Evolutionary conservation across 2,888 invertebrate genomes (phyloP), one percentile per base, ranked within the genome.

Genomic region (Pocota personata): DNA sequence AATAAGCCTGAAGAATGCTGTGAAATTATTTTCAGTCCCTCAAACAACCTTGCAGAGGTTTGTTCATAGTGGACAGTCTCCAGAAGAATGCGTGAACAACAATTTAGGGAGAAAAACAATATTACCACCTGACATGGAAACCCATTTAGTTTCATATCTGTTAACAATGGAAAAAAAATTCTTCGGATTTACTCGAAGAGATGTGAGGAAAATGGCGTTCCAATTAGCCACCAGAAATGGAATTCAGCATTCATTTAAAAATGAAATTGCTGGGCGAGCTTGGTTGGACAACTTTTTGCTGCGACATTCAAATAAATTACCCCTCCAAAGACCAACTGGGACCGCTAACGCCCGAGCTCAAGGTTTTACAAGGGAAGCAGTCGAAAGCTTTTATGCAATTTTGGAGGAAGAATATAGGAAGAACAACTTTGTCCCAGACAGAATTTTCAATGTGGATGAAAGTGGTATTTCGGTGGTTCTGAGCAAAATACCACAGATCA

Each of bases 401-500:
- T 55, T 55, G 32, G 55, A 32, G 32, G 55, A 55, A 55, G 32
- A 55, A 55, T 32, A 55, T 55, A 32, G 8, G 32, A 30, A 32
- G 55, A 55, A 55, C 30, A 55, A 55, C 16, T 32, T 55, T 55
- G 16, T 55, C 8, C 30, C 30, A 55, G 55, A 32, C 24, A 24
- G 24, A 24, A 24, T 24, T 24, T 24, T 24, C 2, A 24, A 24
- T 3, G 24, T 24, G 24, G 24, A 24, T 24, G 24, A 24, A 24
- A 24, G 24, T 24, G 16, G 55, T 30, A 55, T 55, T 55, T 55
- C 55, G n/a, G 55, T 32, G 55, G 55, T 55, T 55, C 55, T 14
- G 32, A 55, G 32, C 55, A 55, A 55, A 55, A 55, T 55, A 55
- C 55, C 48, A 48, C 21, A 55, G 30, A 32, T 55, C 27, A 55